Evolutionary conservation across 2,797 vertebrate genomes (phyloP).

Genomic region (Poecilia gillii): DNA sequence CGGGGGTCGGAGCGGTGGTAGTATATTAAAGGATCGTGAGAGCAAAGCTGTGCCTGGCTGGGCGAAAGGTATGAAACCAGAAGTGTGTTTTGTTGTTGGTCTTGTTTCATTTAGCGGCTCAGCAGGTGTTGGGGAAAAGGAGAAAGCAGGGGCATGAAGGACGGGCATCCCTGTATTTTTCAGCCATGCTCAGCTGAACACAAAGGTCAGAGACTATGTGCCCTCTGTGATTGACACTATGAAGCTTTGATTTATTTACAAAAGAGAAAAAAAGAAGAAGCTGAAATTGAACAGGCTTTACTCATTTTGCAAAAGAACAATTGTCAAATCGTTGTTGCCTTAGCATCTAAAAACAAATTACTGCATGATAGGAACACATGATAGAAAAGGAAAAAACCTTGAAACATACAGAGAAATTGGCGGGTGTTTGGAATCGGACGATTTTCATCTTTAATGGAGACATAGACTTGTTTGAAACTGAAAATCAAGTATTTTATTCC

Average conservation of each 20-base stretch:
- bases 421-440: background rate
- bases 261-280: too few relatives aligned
- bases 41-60: constrained; percentile 76
- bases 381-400: constrained; percentile 64
- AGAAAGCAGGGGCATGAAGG: constrained; percentile 56
- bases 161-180: constrained; percentile 42
- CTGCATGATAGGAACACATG: constrained; percentile 79
- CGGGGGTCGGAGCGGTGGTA: background rate
- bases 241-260: background rate
- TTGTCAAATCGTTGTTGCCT: constrained; percentile 49
- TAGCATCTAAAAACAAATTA: constrained; percentile 54
- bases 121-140: constrained; percentile 69
- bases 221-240: background rate
- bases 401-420: background rate
- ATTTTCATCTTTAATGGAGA: background rate
- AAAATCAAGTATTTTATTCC: background rate
- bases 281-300: background rate
- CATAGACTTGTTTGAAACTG: background rate
- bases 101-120: constrained; percentile 80
- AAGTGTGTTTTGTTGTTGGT: constrained; percentile 74
- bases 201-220: constrained; percentile 6
- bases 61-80: constrained; percentile 71
- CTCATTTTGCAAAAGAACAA: constrained; percentile 4
- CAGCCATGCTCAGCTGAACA: constrained; percentile 39
- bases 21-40: constrained; percentile 64